phyloP scores from a whole-genome alignment of 2,113 vertebrate species.

The Poeciliopsis prolifica region DNA sequence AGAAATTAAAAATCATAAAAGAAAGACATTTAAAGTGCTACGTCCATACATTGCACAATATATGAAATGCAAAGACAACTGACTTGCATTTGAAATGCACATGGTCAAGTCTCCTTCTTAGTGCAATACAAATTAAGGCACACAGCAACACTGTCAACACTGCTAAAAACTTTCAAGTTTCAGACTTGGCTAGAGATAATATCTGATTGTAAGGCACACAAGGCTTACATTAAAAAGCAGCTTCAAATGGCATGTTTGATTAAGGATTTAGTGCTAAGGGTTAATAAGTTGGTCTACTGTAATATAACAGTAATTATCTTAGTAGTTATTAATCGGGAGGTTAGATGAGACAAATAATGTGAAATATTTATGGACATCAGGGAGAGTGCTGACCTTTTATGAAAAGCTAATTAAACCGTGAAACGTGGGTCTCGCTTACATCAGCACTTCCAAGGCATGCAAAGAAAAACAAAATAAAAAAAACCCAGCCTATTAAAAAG shows the following conservation, averaged over 20 bases:
- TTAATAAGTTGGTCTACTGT: constrained; percentile 44
- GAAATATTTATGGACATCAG: constrained; percentile 7
- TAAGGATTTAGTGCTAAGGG: constrained; percentile 28
- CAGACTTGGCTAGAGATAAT: constrained; percentile 10
- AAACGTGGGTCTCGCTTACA: constrained; percentile 18
- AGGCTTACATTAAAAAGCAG: constrained; percentile 12
- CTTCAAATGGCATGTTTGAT: constrained; percentile 14
- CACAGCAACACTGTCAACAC: constrained; percentile 1
- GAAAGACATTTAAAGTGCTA: constrained; percentile 15
- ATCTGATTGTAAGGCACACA: constrained; percentile 40
- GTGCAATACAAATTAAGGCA: constrained; percentile 13
- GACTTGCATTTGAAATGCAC: constrained; percentile 33
- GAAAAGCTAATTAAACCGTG: constrained; percentile 2
- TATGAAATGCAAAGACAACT: constrained; percentile 39
- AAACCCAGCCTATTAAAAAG: background rate
- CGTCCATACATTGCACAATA: constrained; percentile 38
- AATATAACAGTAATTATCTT: constrained; percentile 37
- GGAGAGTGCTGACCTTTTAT: background rate
- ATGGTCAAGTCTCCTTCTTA: constrained; percentile 5
- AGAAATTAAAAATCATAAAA: constrained; percentile 20
- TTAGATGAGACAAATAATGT: constrained; percentile 23
- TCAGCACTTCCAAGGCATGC: constrained; percentile 27
- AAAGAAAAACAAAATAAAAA: constrained; percentile 2
- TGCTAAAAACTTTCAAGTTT: constrained; percentile 7
- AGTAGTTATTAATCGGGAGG: constrained; percentile 22